phyloP scores from a whole-genome alignment of 2,113 vertebrate species.

The Burhinus oedicnemus region DNA sequence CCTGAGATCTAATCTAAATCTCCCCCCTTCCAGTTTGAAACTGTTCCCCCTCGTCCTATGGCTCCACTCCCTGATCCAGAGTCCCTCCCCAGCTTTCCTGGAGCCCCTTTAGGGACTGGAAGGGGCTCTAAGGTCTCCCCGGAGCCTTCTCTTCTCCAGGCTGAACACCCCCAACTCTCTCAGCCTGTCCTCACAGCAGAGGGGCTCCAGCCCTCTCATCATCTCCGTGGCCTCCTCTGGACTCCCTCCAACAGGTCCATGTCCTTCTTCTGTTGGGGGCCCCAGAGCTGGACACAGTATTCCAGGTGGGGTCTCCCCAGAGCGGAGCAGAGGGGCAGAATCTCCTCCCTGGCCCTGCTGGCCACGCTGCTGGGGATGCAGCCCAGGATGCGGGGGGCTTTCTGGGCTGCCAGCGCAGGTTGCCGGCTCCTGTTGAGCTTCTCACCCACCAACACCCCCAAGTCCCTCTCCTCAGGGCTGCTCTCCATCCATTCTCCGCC shows the following conservation, averaged over 20 bases:
- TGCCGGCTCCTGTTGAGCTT: neutral
- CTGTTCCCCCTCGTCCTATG: neutral
- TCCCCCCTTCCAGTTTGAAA: neutral
- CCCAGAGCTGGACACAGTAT: too few relatives aligned
- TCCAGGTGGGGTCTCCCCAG: too few relatives aligned
- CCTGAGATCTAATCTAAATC: neutral
- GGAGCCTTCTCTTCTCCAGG: too few relatives aligned
- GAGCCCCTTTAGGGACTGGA: neutral
- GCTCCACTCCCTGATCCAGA: neutral
- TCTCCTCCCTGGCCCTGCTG: neutral
- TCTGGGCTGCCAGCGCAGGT: neutral
- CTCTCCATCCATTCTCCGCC: neutral
- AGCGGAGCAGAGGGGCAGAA: neutral
- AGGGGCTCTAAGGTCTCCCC: too few relatives aligned
- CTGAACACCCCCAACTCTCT: too few relatives aligned
- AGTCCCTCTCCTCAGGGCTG: neutral
- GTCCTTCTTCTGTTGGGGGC: neutral
- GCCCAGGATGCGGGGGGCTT: neutral
- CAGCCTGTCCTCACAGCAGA: neutral
- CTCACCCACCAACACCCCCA: neutral
- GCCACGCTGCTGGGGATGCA: neutral
- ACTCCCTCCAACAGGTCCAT: neutral
- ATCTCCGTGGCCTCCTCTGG: too few relatives aligned
- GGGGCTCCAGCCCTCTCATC: too few relatives aligned
- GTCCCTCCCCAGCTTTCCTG: neutral